phyloP scores from a whole-genome alignment of 2,888 invertebrate genomes.

The Cheilosia urbana region DNA sequence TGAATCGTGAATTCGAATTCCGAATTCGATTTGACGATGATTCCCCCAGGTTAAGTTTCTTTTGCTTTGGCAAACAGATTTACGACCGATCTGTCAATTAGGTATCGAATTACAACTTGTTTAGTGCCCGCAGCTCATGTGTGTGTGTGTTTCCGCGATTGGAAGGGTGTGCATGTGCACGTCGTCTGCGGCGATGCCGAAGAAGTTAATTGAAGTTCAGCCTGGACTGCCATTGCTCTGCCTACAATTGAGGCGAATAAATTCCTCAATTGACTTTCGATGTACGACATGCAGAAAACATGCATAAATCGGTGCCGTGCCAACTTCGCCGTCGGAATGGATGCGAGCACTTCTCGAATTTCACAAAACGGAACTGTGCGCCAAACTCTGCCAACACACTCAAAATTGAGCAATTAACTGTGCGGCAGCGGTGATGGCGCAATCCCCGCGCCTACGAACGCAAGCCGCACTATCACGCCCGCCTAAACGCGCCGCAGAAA shows the following conservation, averaged over 20 bases:
- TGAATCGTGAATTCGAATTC: slow-evolving; percentile 70
- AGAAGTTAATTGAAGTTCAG: slow-evolving; percentile 80
- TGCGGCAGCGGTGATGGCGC: slow-evolving; percentile 23
- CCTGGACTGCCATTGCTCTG: slow-evolving; percentile 7
- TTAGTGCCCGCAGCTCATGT: slow-evolving; percentile 79
- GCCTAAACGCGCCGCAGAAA: slow-evolving; percentile 40
- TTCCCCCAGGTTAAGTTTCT: slow-evolving; percentile 71
- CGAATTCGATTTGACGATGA: slow-evolving; percentile 70
- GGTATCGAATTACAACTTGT: slow-evolving; percentile 84
- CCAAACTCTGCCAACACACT: not conserved
- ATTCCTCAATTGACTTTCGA: slow-evolving; percentile 69
- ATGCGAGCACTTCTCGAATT: slow-evolving; percentile 24
- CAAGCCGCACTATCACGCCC: slow-evolving; percentile 14
- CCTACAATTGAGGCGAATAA: slow-evolving; percentile 46
- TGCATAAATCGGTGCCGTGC: slow-evolving; percentile 50
- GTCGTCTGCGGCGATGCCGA: slow-evolving; percentile 42
- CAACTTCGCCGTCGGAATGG: not conserved
- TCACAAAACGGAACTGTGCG: not conserved
- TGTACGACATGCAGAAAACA: slow-evolving; percentile 53
- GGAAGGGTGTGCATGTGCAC: slow-evolving; percentile 50
- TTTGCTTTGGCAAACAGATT: slow-evolving; percentile 80
- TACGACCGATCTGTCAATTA: slow-evolving; percentile 84
- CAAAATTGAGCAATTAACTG: slow-evolving; percentile 70
- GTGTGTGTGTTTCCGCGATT: not conserved
- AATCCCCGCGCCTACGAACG: slow-evolving; percentile 52